These are phyloP conservation scores for Vespertilio murinus DNA, from an alignment of 2,797 vertebrate genomes.

Conservation along the genomic window DNA sequence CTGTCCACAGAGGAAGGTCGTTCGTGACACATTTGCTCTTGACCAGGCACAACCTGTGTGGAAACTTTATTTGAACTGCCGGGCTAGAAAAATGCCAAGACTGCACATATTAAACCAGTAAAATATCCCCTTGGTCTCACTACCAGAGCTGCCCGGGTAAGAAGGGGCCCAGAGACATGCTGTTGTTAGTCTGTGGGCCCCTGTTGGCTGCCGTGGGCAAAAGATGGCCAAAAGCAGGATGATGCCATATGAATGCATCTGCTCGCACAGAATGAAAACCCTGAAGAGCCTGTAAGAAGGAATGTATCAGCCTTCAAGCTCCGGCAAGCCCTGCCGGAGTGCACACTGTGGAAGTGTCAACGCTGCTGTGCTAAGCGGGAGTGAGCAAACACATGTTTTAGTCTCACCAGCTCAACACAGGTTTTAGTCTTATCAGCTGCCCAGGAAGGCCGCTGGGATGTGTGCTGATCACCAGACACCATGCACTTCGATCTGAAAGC, in stretches of 20 bases:
- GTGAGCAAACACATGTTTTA: background rate
- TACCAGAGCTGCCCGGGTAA: background rate
- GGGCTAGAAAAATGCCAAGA: background rate
- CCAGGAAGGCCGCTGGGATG: background rate
- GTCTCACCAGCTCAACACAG: background rate
- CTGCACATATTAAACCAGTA: background rate
- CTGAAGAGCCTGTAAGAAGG: background rate
- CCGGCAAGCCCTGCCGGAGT: conserved; percentile 28
- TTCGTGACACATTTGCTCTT: background rate
- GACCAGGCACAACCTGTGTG: background rate
- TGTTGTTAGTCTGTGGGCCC: background rate
- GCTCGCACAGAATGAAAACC: conserved; percentile 8
- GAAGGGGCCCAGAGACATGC: accelerated
- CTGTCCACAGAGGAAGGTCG: background rate
- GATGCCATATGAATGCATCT: background rate
- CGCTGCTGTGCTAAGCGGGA: background rate
- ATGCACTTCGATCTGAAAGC: background rate
- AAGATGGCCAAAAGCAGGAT: background rate
- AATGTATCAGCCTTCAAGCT: conserved; percentile 1
- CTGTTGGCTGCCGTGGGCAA: background rate
- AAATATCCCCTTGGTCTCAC: background rate
- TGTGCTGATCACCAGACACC: conserved; percentile 38
- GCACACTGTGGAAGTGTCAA: conserved; percentile 1
- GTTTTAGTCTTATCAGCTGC: background rate
- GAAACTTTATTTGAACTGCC: background rate